Percentiles rank a stretch among this genome's conserved stretches.
These are phyloP conservation scores for Neuroscelio doddi DNA, from an alignment of 2,888 invertebrate genomes.

Conservation along the genomic window DNA sequence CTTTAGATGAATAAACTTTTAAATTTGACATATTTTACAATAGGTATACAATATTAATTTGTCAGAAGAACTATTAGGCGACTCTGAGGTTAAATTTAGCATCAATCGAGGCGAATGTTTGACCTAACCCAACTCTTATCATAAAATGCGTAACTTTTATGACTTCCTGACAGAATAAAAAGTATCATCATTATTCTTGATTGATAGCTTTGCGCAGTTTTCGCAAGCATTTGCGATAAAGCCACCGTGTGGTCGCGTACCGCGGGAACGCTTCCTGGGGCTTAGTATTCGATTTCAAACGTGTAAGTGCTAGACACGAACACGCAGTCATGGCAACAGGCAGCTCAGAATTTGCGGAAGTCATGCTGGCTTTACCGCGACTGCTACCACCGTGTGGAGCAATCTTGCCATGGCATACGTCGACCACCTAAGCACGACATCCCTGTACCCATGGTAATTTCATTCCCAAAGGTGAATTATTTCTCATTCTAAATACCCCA, in stretches of 20 bases:
- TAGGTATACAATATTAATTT: too few relatives aligned
- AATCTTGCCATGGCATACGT: constrained; percentile 20
- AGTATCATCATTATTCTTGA: constrained; percentile 37
- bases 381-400: constrained; percentile 22
- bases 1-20: too few relatives aligned
- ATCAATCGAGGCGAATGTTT: not conserved
- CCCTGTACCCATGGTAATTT: constrained; percentile 22
- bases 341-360: constrained; percentile 34
- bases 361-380: constrained; percentile 34
- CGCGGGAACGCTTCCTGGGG: constrained; percentile 38
- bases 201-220: constrained; percentile 39
- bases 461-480: constrained; percentile 35
- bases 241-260: constrained; percentile 33
- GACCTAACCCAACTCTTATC: constrained; percentile 3
- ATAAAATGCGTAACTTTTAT: constrained; percentile 28
- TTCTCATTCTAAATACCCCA: constrained; percentile 34
- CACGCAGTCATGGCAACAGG: constrained; percentile 11
- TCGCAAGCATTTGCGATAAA: constrained; percentile 28
- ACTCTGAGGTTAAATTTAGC: not conserved
- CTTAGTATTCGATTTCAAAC: constrained; percentile 41
- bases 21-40: too few relatives aligned
- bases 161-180: constrained; percentile 39
- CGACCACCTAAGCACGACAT: constrained; percentile 28
- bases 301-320: constrained; percentile 32
- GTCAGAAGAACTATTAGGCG: not conserved